A percentile compares a stretch with the other conserved stretches of the same genome.
Conservation (phyloP, 2,797 vertebrate species). For the Muraenolepis orangiensis region DNA sequence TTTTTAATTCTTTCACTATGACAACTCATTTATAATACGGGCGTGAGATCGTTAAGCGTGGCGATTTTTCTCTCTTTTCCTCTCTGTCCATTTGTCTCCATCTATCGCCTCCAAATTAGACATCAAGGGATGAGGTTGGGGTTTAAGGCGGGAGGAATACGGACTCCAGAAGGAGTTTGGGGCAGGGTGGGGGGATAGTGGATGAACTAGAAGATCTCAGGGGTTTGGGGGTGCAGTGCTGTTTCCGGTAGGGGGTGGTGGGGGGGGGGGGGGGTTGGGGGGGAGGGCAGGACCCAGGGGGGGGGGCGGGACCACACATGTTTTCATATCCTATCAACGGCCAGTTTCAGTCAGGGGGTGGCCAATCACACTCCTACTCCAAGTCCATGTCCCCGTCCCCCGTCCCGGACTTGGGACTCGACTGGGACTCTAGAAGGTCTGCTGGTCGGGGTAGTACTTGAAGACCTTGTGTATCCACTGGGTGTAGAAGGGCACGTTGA, state of each 20-base stretch:
- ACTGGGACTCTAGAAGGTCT: slow-evolving; percentile 38
- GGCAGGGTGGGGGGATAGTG: neutral
- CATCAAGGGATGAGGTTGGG: slow-evolving; percentile 11
- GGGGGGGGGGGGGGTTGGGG: neutral
- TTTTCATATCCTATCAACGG: neutral
- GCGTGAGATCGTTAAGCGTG: neutral
- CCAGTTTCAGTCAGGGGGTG: neutral
- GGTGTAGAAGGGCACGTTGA: slow-evolving; percentile 92
- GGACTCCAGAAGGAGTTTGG: neutral
- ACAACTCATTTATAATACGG: neutral
- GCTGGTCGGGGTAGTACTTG: slow-evolving; percentile 64
- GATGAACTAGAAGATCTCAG: neutral
- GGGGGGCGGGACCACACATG: neutral
- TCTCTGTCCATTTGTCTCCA: neutral
- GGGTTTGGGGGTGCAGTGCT: neutral
- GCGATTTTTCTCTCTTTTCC: neutral
- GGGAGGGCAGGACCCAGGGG: neutral
- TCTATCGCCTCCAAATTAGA: neutral
- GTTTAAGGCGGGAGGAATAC: slow-evolving; percentile 23
- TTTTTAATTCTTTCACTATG: neutral
- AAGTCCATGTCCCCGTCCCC: too few species aligned
- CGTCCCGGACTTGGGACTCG: too few species aligned
- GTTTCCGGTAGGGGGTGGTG: neutral
- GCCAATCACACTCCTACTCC: neutral
- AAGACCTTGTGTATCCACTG: slow-evolving; percentile 97